Conservation (phyloP, 1,140 invertebrate species). For the Lepidurus arcticus region DNA sequence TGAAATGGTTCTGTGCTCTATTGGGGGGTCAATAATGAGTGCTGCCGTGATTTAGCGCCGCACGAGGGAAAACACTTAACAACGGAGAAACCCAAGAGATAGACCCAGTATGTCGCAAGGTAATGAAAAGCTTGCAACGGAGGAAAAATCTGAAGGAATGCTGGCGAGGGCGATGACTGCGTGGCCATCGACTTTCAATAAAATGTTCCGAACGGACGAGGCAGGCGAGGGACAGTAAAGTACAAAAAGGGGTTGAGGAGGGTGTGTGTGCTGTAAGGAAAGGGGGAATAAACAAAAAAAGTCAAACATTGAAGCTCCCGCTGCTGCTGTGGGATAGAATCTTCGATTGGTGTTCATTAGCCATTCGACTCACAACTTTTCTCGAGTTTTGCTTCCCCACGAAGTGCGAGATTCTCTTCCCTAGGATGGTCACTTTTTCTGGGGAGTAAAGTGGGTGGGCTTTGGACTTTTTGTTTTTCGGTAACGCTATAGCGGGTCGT, state of each 20-base stretch:
- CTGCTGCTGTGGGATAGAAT: neutral
- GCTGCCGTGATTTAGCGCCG: neutral
- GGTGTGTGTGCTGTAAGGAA: neutral
- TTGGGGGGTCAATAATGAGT: no score
- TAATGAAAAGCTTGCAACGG: neutral
- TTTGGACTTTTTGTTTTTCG: neutral
- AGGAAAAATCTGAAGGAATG: neutral
- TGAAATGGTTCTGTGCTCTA: no score
- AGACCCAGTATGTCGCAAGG: neutral
- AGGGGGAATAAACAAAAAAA: neutral
- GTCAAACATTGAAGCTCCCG: neutral
- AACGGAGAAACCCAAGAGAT: neutral
- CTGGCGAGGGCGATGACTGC: neutral
- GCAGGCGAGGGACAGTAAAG: neutral
- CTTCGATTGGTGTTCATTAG: conserved; percentile 4
- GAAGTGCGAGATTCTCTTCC: neutral
- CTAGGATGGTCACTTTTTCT: neutral
- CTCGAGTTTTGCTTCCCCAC: neutral
- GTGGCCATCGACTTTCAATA: neutral
- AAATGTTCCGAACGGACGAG: neutral
- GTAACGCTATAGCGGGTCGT: neutral
- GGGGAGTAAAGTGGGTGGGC: no score
- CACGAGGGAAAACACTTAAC: neutral
- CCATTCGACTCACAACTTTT: conserved; percentile 17
- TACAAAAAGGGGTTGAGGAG: neutral